Conservation (phyloP, 2,888 invertebrate genomes). For the Volucella inflata region DNA sequence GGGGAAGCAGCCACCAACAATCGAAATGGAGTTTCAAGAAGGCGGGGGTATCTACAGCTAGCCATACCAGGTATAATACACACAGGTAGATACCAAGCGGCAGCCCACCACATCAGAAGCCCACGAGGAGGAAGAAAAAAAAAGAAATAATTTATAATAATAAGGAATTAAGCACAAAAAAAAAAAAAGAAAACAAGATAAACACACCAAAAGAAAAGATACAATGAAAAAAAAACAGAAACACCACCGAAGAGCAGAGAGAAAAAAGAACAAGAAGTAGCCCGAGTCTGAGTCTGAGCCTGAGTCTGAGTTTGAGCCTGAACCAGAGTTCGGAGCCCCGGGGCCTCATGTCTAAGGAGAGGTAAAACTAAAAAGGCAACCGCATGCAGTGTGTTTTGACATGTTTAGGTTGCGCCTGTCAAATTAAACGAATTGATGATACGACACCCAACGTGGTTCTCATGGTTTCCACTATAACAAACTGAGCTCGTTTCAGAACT, state of each 20-base stretch:
- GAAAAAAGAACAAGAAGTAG: conserved; percentile 46
- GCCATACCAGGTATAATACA: conserved; percentile 39
- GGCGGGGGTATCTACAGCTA: conserved; percentile 70
- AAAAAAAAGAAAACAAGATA: conserved; percentile 55
- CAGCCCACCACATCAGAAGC: conserved; percentile 72
- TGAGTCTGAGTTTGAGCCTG: neutral
- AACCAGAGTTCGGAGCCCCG: too few relatives aligned
- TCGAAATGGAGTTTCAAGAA: conserved; percentile 74
- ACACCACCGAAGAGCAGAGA: conserved; percentile 50
- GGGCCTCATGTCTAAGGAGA: conserved; percentile 7
- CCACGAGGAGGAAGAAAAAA: conserved; percentile 72
- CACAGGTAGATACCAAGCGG: conserved; percentile 62
- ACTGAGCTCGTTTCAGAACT: conserved; percentile 5
- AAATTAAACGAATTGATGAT: conserved; percentile 85
- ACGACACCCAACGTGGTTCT: conserved; percentile 84
- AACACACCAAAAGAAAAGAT: conserved; percentile 45
- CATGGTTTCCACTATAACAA: conserved; percentile 77
- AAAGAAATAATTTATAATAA: conserved; percentile 76
- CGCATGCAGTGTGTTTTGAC: conserved; percentile 83
- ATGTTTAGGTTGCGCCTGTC: conserved; percentile 85
- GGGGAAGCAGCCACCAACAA: conserved; percentile 59
- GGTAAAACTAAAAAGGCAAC: conserved; percentile 77
- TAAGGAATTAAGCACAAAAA: conserved; percentile 70
- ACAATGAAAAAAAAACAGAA: conserved; percentile 25
- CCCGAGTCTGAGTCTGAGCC: too few relatives aligned